Evolutionary conservation across 2,113 vertebrate species (phyloP), one percentile per base, ranked within the genome.

Genomic region (Erpornis zantholeuca): DNA sequence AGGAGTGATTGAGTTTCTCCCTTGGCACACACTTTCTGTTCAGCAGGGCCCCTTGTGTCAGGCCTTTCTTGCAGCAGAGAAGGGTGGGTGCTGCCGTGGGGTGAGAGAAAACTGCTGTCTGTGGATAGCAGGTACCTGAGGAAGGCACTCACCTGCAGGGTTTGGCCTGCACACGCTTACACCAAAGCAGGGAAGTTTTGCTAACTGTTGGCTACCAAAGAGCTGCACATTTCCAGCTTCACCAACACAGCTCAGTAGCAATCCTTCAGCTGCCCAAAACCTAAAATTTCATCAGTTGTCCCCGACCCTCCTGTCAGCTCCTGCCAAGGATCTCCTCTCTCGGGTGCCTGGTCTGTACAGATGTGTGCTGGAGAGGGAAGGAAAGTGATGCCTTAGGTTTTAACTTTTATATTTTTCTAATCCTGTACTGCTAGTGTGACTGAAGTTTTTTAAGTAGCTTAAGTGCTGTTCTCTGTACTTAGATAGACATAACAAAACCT

Each of bases 291-390:
- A 20, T 24, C 63, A 44, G 14, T 10, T 61, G 7, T 15, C 76
- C 42, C 53, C 68, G 70, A 11, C 10, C 27, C 56, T 84, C 25
- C 45, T 82, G 36, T 36, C 73, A 71, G 65, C 47, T 54, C 31
- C 44, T 56, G 52, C 42, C 53, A 61, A 54, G 72, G 18, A 63
- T n/a, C 50, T 92, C 54, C 38, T 53, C 54, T 59, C 4, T 54
- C 10, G 8, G 54, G n/a, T 12, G 19, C 19, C 49, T 82, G 11
- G 10, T 79, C 60, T 56, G 49, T 19, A 24, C 35, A 31, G 44
- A 9, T 0, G 0, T 6, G 11, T 57, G 15, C 21, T 40, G 56
- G 33, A 45, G 35, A 33, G n/a, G 10, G 5, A 91, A 38, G 9
- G 15, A 69, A 68, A 77, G 38, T n/a, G n/a, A n/a, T n/a, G n/a